phyloP scores from a whole-genome alignment of 2,113 vertebrate genomes.

The Addax nasomaculatus region DNA sequence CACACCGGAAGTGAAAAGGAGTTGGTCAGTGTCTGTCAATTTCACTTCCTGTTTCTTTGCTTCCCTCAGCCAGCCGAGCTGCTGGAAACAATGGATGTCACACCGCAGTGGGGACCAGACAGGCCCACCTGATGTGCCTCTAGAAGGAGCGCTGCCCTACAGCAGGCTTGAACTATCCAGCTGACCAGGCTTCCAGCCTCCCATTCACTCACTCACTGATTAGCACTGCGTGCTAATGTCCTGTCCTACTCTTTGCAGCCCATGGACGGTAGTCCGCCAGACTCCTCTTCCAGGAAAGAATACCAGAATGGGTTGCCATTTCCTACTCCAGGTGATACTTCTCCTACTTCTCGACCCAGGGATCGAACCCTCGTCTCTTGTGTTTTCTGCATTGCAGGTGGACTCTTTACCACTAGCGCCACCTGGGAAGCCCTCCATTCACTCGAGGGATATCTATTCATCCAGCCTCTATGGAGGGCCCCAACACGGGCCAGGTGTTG shows the following conservation, averaged over 20 bases:
- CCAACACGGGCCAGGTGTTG: fast-evolving
- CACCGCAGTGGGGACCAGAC: fast-evolving
- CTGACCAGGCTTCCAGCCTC: not conserved
- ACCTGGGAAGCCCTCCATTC: not conserved
- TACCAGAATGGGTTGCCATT: not conserved
- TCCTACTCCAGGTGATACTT: not conserved
- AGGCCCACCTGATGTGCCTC: not conserved
- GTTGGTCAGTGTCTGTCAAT: not conserved
- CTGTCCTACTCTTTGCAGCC: not conserved
- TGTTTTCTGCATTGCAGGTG: not conserved
- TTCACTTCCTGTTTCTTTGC: slow-evolving; percentile 31
- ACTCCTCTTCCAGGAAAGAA: not conserved
- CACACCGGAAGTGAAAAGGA: not conserved
- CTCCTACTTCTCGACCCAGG: not conserved
- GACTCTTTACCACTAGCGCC: not conserved
- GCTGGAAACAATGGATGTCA: not conserved
- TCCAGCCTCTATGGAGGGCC: not conserved
- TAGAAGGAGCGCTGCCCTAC: not conserved
- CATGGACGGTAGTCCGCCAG: not conserved
- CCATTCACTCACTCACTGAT: not conserved
- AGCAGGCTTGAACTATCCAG: too few relatives aligned
- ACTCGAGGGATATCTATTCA: not conserved
- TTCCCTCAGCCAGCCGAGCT: not conserved
- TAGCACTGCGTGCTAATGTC: not conserved
- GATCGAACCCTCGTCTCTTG: not conserved